Evolutionary conservation across 2,113 vertebrate species (phyloP), one percentile per base, ranked within the genome.

Genomic region (Orthonyx spaldingii): DNA sequence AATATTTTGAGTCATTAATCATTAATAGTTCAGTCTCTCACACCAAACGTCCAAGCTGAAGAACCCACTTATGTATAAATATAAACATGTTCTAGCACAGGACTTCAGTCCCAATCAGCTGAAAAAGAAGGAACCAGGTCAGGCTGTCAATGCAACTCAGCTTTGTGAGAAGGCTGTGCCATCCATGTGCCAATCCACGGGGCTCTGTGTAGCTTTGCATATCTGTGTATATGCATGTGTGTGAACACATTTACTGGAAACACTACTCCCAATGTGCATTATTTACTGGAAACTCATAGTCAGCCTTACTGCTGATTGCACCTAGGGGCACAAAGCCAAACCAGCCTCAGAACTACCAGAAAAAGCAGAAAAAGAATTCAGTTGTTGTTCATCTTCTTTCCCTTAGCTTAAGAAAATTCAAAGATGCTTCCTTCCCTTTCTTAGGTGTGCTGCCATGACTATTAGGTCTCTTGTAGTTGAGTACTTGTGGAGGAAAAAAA

Each of bases 361-460:
- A 59, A 81, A 63, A 63, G 27, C 13, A 71, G 10, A 77, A 82
- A 77, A 42, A 3, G 20, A 68, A 57, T 72, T 57, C 28, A 12
- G 19, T 37, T 44, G 9, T 32, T 59, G 14, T 8, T 35, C 11
- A 0, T 7, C 7, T 0, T 49, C 26, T 44, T 61, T 53, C 6
- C 30, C 14, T 37, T 42, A 78, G 13, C 14, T 20, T 23, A 11
- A 47, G 23, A 53, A 94, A 74, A 80, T 32, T 59, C 50, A 42
- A 30, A 70, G 14, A 10, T 16, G 2, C 3, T 79, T 79, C 22
- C 16, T 87, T 79, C 26, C 22, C 18, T 65, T 76, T 55, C 47
- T 64, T 60, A 70, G 11, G 3, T 33, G 17, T 39, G 16, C 30
- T 68, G 47, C 70, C 14, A 7, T 79, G 16, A 13, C 32, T 79